Evolutionary conservation across 1,140 invertebrate species (phyloP).

Genomic region (Anagrus nilaparvatae): DNA sequence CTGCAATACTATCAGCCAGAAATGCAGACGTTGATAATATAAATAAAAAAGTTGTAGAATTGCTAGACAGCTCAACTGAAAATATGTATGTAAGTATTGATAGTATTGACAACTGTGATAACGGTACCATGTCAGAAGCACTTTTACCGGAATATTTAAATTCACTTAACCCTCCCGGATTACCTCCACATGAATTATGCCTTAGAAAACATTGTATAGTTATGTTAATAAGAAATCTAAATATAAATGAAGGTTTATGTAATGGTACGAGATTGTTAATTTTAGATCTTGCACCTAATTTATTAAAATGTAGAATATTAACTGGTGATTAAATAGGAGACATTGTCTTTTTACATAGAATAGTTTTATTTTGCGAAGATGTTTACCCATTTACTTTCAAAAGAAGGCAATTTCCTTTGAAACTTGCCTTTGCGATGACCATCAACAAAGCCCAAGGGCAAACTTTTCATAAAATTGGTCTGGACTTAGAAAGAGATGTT

Average conservation of each 20-base stretch:
- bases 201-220: slow-evolving; percentile 9
- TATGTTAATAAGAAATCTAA: slow-evolving; percentile 9
- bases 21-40: slow-evolving; percentile 15
- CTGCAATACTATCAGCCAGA: slow-evolving; percentile 9
- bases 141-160: slow-evolving; percentile 15
- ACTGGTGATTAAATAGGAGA: not conserved
- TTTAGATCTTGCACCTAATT: slow-evolving; percentile 3
- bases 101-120: slow-evolving; percentile 14
- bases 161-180: not conserved
- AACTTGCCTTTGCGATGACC: slow-evolving; percentile 9
- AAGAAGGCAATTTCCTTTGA: slow-evolving; percentile 6
- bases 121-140: slow-evolving; percentile 5
- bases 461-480: not conserved
- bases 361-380: not conserved
- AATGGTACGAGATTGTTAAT: slow-evolving; percentile 6
- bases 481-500: not conserved
- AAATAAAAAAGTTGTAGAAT: slow-evolving; percentile 10
- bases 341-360: slow-evolving; percentile 3
- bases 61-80: slow-evolving; percentile 8
- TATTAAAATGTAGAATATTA: not conserved
- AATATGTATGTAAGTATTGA: slow-evolving; percentile 13
- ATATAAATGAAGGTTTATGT: slow-evolving; percentile 1
- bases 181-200: slow-evolving; percentile 7
- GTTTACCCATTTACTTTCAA: slow-evolving; percentile 8
- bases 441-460: slow-evolving; percentile 12